Conservation (phyloP, 2,888 invertebrate genomes). For the Meteorus cinctellus region DNA sequence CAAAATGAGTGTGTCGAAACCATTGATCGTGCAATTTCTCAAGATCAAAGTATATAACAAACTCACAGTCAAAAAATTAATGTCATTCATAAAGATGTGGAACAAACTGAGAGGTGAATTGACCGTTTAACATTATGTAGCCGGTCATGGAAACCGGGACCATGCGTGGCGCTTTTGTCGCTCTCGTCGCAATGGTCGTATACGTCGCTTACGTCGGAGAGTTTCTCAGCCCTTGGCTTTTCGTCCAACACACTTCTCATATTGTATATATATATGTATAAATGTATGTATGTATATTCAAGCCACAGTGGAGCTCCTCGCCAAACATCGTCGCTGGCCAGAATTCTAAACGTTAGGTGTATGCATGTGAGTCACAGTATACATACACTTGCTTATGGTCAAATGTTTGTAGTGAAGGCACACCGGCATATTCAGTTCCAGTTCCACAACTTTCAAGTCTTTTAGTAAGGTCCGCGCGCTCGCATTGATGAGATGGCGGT, state of each 20-base stretch:
- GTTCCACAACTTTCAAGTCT: not conserved
- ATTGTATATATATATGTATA: not conserved
- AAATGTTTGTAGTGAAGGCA: not conserved
- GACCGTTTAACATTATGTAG: not conserved
- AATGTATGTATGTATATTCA: not conserved
- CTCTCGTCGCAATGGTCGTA: not conserved
- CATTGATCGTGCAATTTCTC: slow-evolving; percentile 6
- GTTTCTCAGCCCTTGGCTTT: slow-evolving; percentile 3
- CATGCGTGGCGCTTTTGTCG: slow-evolving; percentile 1
- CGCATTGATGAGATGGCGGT: slow-evolving; percentile 21
- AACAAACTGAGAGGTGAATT: not conserved
- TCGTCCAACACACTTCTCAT: not conserved
- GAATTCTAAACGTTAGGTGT: not conserved
- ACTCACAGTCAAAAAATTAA: not conserved
- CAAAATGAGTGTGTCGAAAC: not conserved
- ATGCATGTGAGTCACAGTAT: not conserved
- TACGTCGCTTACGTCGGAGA: not conserved
- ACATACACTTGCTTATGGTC: not conserved
- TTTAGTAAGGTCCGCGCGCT: slow-evolving; percentile 37
- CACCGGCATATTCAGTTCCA: slow-evolving; percentile 7
- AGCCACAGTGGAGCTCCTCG: not conserved
- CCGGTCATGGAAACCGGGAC: not conserved
- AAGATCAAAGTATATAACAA: not conserved
- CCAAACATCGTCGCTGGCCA: not conserved
- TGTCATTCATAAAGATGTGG: slow-evolving; percentile 5